Conservation (phyloP, 2,888 invertebrate genomes). For the Drosophila paranaensis region DNA sequence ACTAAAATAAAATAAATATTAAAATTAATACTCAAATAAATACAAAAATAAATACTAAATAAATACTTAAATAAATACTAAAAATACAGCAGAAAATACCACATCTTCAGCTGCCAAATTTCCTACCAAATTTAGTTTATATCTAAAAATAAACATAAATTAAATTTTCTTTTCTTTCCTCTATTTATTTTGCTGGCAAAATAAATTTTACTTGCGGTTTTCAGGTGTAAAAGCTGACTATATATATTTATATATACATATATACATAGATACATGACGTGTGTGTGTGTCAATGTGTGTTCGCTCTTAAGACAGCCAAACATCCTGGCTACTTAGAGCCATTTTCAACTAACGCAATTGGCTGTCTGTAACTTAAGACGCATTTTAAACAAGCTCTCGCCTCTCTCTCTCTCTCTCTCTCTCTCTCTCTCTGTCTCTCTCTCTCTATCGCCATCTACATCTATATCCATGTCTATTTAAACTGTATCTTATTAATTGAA, state of each 20-base stretch:
- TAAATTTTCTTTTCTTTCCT: slow-evolving; percentile 25
- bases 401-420: not conserved
- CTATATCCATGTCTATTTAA: slow-evolving; percentile 30
- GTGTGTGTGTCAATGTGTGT: not conserved
- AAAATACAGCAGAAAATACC: slow-evolving; percentile 3
- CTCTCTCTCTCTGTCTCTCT: not conserved
- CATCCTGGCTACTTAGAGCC: slow-evolving; percentile 36
- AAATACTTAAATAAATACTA: not conserved
- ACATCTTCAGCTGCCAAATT: slow-evolving; percentile 10
- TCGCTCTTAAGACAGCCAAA: slow-evolving; percentile 17
- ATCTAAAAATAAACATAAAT: not conserved
- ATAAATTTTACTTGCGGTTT: slow-evolving; percentile 29
- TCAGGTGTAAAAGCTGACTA: slow-evolving; percentile 32
- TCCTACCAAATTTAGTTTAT: slow-evolving; percentile 71
- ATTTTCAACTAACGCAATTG: slow-evolving; percentile 48
- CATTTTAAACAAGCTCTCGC: too few species aligned
- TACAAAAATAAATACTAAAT: too few species aligned
- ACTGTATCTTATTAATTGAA: slow-evolving; percentile 69
- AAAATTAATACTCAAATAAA: too few species aligned
- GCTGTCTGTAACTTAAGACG: slow-evolving; percentile 40
- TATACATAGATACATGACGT: not conserved
- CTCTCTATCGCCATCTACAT: not conserved
- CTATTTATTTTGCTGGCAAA: not conserved
- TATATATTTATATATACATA: not conserved
- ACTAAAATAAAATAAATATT: too few species aligned